Percentiles rank a stretch among this genome's conserved stretches.
Evolutionary conservation across 2,888 invertebrate species (phyloP).

Genomic region (Pollenia labialis): DNA sequence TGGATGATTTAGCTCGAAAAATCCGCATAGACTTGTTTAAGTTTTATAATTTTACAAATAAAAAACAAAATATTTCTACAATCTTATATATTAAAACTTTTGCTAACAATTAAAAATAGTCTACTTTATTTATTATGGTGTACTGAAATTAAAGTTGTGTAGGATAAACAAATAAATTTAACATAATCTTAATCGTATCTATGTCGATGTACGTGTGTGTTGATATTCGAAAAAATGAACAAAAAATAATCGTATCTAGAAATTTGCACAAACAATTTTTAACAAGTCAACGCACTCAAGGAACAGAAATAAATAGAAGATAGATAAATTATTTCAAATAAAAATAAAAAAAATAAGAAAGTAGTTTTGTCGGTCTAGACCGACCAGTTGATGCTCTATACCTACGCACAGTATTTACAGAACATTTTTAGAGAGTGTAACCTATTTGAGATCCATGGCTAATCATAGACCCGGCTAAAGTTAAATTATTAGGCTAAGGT

Average conservation of each 20-base stretch:
- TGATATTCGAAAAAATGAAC: constrained; percentile 7
- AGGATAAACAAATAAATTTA: not conserved
- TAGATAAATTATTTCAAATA: constrained; percentile 38
- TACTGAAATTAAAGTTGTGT: not conserved
- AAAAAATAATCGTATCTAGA: constrained; percentile 1
- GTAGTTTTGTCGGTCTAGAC: no score
- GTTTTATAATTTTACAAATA: no score
- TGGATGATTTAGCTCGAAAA: no score
- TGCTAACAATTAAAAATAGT: not conserved
- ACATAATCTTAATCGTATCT: not conserved
- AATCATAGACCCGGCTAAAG: no score
- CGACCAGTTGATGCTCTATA: no score
- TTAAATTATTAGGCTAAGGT: no score
- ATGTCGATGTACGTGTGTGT: not conserved
- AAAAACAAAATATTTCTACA: no score
- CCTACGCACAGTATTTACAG: no score
- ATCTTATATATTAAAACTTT: no score
- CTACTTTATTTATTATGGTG: not conserved
- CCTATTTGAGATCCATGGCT: no score
- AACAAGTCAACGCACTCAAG: constrained; percentile 65
- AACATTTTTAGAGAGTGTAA: no score
- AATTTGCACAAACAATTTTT: constrained; percentile 55
- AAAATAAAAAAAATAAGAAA: not conserved
- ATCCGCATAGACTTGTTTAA: no score
- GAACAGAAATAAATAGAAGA: constrained; percentile 57